phyloP scores from a whole-genome alignment of 2,113 vertebrate species.

The Fukomys damarensis region DNA sequence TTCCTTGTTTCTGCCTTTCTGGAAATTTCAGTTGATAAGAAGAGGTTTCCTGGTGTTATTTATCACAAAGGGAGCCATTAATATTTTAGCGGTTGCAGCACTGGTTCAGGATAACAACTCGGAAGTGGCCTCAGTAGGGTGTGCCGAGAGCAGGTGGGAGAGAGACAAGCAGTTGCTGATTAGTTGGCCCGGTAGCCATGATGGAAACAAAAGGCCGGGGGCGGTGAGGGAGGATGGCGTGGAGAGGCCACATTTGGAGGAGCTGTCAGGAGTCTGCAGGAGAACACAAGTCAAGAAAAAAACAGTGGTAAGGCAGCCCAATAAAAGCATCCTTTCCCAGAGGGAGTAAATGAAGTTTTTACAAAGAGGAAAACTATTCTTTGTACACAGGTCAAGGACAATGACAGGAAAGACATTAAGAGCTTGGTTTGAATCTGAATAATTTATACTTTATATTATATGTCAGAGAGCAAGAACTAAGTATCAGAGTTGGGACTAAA shows the following conservation, averaged over 20 bases:
- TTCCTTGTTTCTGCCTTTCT: neutral
- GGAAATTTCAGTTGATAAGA: neutral
- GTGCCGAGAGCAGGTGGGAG: neutral
- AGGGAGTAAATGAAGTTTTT: neutral
- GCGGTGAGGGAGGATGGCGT: rapidly evolving
- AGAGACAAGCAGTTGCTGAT: neutral
- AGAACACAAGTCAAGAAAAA: neutral
- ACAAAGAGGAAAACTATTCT: neutral
- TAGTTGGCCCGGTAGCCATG: neutral
- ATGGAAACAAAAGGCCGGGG: neutral
- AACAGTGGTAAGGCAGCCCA: neutral
- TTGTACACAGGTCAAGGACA: neutral
- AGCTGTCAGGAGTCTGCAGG: neutral
- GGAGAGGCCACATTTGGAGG: neutral
- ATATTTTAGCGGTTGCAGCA: constrained; percentile 19
- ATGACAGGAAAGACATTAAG: neutral
- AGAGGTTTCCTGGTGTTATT: neutral
- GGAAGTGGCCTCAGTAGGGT: neutral
- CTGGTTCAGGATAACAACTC: neutral
- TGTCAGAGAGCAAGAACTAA: neutral
- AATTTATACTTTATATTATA: neutral
- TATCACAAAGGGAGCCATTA: constrained; percentile 54
- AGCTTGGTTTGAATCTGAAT: neutral
- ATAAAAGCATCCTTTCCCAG: neutral
- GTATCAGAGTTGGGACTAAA: neutral